These are phyloP conservation scores for Halictus rubicundus DNA, from an alignment of 1,140 invertebrate species.

Conservation along the genomic window DNA sequence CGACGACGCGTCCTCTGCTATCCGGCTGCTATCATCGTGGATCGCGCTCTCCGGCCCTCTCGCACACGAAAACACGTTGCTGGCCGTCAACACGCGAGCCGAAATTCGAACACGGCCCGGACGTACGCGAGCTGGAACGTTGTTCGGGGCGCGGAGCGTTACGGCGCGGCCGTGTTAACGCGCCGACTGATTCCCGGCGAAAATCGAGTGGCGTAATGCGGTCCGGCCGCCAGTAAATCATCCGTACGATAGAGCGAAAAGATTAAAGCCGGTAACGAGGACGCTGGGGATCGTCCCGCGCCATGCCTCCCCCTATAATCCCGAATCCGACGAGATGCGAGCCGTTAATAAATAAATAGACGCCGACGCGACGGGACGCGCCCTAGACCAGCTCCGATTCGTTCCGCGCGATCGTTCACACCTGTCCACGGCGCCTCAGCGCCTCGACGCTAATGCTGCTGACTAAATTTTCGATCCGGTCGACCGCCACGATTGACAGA, in stretches of 20 bases:
- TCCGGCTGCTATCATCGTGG: constrained; percentile 15
- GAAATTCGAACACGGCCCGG: constrained; percentile 43
- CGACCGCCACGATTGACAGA: neutral
- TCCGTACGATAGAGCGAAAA: constrained; percentile 71
- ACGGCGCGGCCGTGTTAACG: constrained; percentile 35
- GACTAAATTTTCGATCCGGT: neutral
- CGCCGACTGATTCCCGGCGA: constrained; percentile 39
- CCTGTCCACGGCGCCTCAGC: constrained; percentile 8
- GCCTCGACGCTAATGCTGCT: too few species aligned
- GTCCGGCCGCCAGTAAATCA: constrained; percentile 69
- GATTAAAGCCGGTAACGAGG: constrained; percentile 68
- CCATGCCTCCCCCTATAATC: constrained; percentile 17
- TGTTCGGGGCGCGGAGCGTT: constrained; percentile 15
- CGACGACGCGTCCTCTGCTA: constrained; percentile 49
- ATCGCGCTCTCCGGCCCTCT: neutral
- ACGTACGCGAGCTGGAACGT: constrained; percentile 18
- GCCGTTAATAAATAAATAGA: constrained; percentile 44
- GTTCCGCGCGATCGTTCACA: constrained; percentile 22
- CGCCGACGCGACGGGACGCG: constrained; percentile 13
- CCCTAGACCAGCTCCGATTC: neutral
- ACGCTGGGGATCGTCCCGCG: constrained; percentile 27
- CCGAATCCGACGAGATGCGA: constrained; percentile 6
- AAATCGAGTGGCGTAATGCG: constrained; percentile 70
- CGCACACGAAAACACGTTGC: constrained; percentile 22
- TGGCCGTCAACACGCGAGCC: constrained; percentile 6